phyloP scores from a whole-genome alignment of 2,888 invertebrate species.

The Lasioglossum vierecki region DNA sequence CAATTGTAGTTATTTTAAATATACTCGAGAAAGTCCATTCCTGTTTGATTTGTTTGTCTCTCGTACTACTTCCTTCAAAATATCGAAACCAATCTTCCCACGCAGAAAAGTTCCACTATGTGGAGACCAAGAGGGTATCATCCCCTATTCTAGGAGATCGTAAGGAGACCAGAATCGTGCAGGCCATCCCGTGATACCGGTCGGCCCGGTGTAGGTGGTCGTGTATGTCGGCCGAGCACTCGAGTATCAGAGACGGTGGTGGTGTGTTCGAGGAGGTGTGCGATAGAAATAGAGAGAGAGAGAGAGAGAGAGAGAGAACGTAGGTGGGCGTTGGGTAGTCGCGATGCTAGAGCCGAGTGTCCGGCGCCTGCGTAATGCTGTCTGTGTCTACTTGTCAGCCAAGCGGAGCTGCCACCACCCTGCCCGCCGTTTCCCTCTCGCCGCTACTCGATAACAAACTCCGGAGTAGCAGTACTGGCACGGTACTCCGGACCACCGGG shows the following conservation, averaged over 20 bases:
- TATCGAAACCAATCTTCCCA: not conserved
- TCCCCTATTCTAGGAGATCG: not conserved
- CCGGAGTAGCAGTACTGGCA: constrained; percentile 80
- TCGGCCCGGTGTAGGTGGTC: constrained; percentile 29
- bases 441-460: constrained; percentile 80
- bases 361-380: constrained; percentile 65
- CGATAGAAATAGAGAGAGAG: not conserved
- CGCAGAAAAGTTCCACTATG: not conserved
- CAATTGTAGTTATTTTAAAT: not conserved
- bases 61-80: not conserved
- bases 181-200: not conserved
- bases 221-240: constrained; percentile 45
- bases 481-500: constrained; percentile 81
- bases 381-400: constrained; percentile 72
- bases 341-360: constrained; percentile 31
- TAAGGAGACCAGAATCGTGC: not conserved
- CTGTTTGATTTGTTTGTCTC: not conserved
- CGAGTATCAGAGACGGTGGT: constrained; percentile 2
- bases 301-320: not conserved
- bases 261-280: constrained; percentile 25
- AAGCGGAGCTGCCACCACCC: constrained; percentile 79
- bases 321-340: constrained; percentile 16
- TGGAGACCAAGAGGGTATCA: not conserved
- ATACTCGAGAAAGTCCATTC: not conserved
- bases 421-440: constrained; percentile 66